Base-by-base conservation (phyloP, 2,888 invertebrate species). In the Thereva unica region DNA sequence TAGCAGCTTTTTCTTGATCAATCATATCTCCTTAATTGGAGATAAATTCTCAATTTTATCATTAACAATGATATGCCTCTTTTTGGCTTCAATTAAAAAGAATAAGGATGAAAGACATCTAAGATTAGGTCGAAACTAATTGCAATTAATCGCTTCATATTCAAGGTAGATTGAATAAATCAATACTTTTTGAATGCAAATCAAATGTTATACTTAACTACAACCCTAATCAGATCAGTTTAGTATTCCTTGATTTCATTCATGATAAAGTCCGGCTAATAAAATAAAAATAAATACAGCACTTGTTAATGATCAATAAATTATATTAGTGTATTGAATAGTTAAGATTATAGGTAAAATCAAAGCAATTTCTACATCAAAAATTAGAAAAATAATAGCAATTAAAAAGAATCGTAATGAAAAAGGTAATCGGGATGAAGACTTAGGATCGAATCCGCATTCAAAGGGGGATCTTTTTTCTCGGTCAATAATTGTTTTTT, bases 351-450 rank as follows among this genome's bases (percentile, higher is more conserved):
- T 80, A 0, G 87, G 87, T 0, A 88, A 76, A 76, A 88, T 80
- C 76, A 89, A 72, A 0, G 85, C 84, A 81, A 89, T 87, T 86
- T 89, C 88, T 69, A 89, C 84, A 83, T 89, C 88, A 83, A 89
- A 89, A 82, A 89, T 87, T 83, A 89, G 80, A 77, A 89, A 89
- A 82, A 89, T 85, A 77, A 88, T 80, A 44, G 87, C 84, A 78
- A 89, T 85, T 83, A 85, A 76, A 82, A 86, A 85, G 82, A 89
- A 85, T 78, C 86, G 87, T 75, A 85, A 70, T 9, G 85, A 85
- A 74, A 86, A 86, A 0, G 85, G 84, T n/a, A 84, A 42, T 1
- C 85, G 85, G 0, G 83, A 76, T 0, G 80, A 80, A 4, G 76
- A 80, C 77, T 82, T 80, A 3, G 84, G 83, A 49, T 85, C 85